phyloP scores from a whole-genome alignment of 2,113 vertebrate genomes.

The Hippocampus comes region DNA sequence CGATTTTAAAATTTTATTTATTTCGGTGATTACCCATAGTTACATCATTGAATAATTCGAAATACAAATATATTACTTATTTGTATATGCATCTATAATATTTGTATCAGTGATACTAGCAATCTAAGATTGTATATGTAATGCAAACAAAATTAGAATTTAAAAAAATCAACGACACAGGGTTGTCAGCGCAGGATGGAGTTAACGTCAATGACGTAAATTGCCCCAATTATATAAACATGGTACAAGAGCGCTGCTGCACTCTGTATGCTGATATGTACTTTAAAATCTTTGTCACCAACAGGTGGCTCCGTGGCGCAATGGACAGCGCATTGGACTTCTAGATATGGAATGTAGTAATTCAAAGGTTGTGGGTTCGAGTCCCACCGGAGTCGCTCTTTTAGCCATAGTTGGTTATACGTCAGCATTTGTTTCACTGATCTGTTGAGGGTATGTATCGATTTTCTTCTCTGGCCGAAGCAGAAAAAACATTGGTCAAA shows the following conservation, averaged over 20 bases:
- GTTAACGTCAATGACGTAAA: no score
- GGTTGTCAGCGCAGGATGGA: no score
- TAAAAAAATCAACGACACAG: background rate
- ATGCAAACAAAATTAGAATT: no score
- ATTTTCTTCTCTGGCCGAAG: background rate
- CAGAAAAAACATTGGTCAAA: background rate
- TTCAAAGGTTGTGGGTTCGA: slow-evolving; percentile 79
- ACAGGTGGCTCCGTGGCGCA: slow-evolving; percentile 78
- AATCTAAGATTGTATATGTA: no score
- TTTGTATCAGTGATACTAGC: background rate
- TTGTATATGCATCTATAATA: background rate
- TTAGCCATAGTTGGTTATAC: background rate
- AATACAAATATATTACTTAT: no score
- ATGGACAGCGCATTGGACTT: slow-evolving; percentile 79
- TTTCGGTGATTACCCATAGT: background rate
- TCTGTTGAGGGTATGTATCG: background rate
- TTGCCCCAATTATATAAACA: no score
- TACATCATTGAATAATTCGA: no score
- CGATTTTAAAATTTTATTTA: no score
- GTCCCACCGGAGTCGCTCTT: slow-evolving; percentile 73
- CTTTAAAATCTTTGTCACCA: slow-evolving; percentile 11
- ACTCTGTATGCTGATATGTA: background rate
- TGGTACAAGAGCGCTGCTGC: no score
- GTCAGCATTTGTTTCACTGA: background rate
- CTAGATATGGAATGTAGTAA: slow-evolving; percentile 44